phyloP scores from a whole-genome alignment of 2,113 vertebrate genomes.

The Aegithalos caudatus region DNA sequence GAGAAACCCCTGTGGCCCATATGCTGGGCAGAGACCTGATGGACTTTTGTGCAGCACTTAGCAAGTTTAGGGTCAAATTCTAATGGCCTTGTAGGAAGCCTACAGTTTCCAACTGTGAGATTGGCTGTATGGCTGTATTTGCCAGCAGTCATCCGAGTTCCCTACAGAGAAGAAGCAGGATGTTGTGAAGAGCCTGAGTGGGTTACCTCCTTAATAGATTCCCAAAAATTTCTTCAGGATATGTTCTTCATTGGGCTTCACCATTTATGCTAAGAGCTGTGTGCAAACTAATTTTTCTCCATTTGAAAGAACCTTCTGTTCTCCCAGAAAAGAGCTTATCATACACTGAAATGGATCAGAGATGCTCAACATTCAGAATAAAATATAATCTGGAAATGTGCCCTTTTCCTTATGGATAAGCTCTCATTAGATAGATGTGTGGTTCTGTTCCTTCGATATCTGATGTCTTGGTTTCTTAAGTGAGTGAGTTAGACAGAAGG shows the following conservation, averaged over 20 bases:
- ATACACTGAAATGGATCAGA: neutral
- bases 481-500: neutral
- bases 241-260: neutral
- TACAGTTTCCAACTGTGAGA: neutral
- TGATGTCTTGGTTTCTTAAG: neutral
- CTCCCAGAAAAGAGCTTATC: neutral
- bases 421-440: neutral
- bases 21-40: neutral
- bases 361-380: neutral
- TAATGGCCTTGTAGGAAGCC: neutral
- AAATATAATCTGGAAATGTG: neutral
- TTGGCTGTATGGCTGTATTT: neutral
- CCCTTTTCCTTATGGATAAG: neutral
- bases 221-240: neutral
- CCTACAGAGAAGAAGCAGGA: neutral
- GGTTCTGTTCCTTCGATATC: neutral
- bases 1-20: neutral
- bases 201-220: neutral
- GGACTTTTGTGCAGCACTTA: neutral
- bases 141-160: neutral
- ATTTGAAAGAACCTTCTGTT: neutral
- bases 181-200: neutral
- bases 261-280: neutral
- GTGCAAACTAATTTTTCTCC: neutral
- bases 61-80: neutral